Evolutionary conservation across 2,113 vertebrate species (phyloP).

Genomic region (Centropus unirufus): DNA sequence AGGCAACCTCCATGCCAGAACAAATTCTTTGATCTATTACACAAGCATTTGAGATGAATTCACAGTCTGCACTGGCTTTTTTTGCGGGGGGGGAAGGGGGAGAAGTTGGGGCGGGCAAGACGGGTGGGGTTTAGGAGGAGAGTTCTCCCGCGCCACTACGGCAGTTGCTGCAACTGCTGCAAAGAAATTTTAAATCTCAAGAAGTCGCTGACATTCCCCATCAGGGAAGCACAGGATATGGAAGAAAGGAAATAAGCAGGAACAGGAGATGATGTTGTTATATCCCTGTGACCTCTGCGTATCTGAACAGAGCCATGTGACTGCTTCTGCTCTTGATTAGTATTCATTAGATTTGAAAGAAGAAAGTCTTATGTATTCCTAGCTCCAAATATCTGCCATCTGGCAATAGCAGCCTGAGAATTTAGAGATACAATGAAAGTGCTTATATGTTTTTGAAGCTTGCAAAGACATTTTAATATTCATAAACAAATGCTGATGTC

Average conservation of each 20-base stretch:
- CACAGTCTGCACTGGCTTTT: neutral
- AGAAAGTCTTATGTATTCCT: neutral
- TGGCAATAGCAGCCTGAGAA: neutral
- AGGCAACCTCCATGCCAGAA: neutral
- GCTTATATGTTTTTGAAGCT: neutral
- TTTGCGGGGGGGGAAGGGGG: no score
- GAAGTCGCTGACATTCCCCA: neutral
- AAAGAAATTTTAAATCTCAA: neutral
- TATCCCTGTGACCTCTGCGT: neutral
- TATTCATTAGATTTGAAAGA: neutral
- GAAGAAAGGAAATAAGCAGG: neutral
- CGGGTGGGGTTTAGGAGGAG: neutral
- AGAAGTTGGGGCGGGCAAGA: no score
- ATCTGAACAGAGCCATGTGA: neutral
- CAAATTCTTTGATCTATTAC: neutral
- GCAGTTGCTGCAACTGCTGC: neutral
- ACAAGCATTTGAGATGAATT: neutral
- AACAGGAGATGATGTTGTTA: neutral
- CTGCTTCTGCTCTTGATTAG: neutral
- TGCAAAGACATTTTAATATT: neutral
- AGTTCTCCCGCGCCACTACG: neutral
- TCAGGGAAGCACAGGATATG: neutral
- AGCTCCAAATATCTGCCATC: neutral
- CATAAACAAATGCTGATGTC: neutral
- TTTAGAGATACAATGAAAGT: neutral